Evolutionary conservation across 2,888 invertebrate species (phyloP).

Genomic region (Strigamia maritima): DNA sequence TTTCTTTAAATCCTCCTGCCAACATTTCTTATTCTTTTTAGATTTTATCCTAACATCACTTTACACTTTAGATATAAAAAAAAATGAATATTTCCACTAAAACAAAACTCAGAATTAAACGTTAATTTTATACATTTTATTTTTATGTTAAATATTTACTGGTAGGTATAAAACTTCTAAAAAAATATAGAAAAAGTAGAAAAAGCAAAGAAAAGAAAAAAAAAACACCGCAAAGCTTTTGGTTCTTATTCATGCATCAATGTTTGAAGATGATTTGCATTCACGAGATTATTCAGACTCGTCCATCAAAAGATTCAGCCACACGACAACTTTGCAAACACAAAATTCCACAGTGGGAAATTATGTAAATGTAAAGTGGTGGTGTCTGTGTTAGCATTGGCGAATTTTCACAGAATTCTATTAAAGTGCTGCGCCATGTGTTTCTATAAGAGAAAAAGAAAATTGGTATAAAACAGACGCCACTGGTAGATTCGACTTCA

Average conservation of each 20-base stretch:
- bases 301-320: constrained; percentile 30
- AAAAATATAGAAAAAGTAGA: neutral
- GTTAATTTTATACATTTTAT: neutral
- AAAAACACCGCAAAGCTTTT: constrained; percentile 29
- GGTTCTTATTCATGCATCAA: constrained; percentile 33
- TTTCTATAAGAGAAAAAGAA: neutral
- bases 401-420: constrained; percentile 24
- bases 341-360: constrained; percentile 32
- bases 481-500: neutral
- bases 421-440: constrained; percentile 25
- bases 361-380: constrained; percentile 30
- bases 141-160: neutral
- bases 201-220: neutral
- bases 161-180: neutral
- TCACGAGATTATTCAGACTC: constrained; percentile 25
- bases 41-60: neutral
- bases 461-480: constrained; percentile 12
- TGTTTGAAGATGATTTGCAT: constrained; percentile 34
- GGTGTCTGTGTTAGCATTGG: constrained; percentile 22
- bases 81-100: neutral
- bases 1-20: neutral
- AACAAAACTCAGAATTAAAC: neutral
- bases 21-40: neutral
- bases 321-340: constrained; percentile 27
- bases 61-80: neutral